phyloP scores from a whole-genome alignment of 2,888 invertebrate species.

The Tinea trinotella region DNA sequence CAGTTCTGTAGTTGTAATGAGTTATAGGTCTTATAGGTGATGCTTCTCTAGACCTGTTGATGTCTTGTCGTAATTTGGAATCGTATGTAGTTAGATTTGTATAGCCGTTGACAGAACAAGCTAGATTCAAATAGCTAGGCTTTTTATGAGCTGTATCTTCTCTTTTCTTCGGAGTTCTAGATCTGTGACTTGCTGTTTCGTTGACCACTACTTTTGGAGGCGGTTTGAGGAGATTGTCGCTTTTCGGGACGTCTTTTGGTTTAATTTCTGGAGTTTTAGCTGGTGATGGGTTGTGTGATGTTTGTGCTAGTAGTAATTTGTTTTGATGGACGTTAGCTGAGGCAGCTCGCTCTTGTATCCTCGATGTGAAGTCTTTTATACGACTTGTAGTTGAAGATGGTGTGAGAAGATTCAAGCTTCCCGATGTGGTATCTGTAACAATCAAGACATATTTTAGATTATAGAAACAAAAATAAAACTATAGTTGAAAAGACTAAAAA shows the following conservation, averaged over 20 bases:
- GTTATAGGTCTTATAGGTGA: constrained; percentile 78
- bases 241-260: constrained; percentile 3
- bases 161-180: constrained; percentile 50
- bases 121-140: constrained; percentile 90
- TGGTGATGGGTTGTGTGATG: constrained; percentile 34
- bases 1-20: constrained; percentile 59
- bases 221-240: constrained; percentile 54
- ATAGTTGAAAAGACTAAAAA: too few relatives aligned
- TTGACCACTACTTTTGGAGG: constrained; percentile 50
- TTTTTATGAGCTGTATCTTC: constrained; percentile 74
- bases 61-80: constrained; percentile 82
- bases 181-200: constrained; percentile 51
- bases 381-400: constrained; percentile 74
- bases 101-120: constrained; percentile 93
- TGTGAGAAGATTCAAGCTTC: constrained; percentile 74
- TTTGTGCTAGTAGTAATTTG: constrained; percentile 26
- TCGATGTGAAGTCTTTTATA: constrained; percentile 72
- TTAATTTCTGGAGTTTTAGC: constrained; percentile 38
- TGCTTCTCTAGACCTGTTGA: constrained; percentile 79
- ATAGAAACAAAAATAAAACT: too few relatives aligned
- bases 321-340: constrained; percentile 37
- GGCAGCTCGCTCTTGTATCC: constrained; percentile 69
- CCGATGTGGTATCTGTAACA: constrained; percentile 72
- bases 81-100: constrained; percentile 90
- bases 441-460: too few relatives aligned